Percentiles rank a stretch among this genome's conserved stretches.
phyloP scores from a whole-genome alignment of 2,797 vertebrate species.

The Phrynocephalus vlangalii region DNA sequence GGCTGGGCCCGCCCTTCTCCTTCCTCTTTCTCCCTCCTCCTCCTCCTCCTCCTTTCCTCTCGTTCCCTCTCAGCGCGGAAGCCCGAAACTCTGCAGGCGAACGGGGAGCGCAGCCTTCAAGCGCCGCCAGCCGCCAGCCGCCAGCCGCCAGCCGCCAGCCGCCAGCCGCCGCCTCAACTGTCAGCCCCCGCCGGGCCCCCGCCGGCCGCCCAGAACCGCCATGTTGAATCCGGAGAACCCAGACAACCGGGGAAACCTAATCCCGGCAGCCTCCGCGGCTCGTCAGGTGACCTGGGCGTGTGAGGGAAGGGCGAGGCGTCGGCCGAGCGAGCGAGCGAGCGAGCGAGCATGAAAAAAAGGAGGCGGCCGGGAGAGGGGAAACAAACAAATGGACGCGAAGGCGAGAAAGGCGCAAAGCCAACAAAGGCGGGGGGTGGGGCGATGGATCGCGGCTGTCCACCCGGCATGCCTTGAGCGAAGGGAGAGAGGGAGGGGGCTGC shows the following conservation, averaged over 20 bases:
- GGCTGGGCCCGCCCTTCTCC: constrained; percentile 31
- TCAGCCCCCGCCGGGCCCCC: constrained; percentile 31
- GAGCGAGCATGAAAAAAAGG: not conserved
- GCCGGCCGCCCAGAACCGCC: constrained; percentile 60
- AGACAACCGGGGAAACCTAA: constrained; percentile 61
- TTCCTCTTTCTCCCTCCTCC: not conserved
- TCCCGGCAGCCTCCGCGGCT: constrained; percentile 71
- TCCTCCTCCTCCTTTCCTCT: not conserved
- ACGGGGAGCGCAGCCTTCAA: not conserved
- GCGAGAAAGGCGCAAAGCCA: too few species aligned
- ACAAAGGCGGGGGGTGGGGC: too few species aligned
- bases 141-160: not conserved
- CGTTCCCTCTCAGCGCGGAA: not conserved
- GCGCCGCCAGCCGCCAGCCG: not conserved
- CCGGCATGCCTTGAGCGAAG: too few species aligned
- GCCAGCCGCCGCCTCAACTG: not conserved
- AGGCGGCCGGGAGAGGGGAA: fast-evolving
- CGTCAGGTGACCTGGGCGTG: constrained; percentile 70
- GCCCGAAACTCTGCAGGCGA: constrained; percentile 4
- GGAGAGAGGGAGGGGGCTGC: too few species aligned
- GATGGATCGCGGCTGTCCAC: too few species aligned
- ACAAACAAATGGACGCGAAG: not conserved
- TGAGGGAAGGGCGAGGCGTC: fast-evolving
- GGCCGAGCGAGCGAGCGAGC: not conserved
- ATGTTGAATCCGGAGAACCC: constrained; percentile 66